A percentile compares a stretch with the other conserved stretches of the same genome.
These are phyloP conservation scores for Musca vetustissima DNA, from an alignment of 1,140 invertebrate genomes.

Conservation along the genomic window DNA sequence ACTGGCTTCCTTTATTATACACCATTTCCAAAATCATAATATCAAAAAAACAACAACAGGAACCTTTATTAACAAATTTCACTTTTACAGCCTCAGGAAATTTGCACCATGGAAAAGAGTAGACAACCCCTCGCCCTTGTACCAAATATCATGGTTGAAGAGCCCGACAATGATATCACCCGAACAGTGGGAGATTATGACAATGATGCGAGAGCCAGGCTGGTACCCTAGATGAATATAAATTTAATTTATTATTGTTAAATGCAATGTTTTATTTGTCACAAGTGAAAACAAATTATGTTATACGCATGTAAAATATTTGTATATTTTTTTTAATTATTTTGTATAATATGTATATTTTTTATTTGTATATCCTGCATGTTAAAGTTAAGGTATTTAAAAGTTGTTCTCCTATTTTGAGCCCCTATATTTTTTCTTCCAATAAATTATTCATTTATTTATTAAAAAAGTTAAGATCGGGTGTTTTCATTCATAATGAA, in stretches of 20 bases:
- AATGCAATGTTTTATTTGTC: background rate
- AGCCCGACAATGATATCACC: constrained; percentile 31
- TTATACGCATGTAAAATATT: constrained; percentile 5
- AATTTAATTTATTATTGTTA: constrained; percentile 3
- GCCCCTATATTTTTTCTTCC: no score
- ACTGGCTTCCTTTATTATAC: no score
- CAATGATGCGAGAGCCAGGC: constrained; percentile 44
- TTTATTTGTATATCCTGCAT: background rate
- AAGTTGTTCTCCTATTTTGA: no score
- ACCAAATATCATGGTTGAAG: constrained; percentile 36
- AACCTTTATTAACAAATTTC: no score
- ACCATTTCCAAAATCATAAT: no score
- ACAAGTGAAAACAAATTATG: background rate
- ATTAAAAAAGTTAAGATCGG: no score
- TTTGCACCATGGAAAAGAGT: no score
- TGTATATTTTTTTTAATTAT: background rate
- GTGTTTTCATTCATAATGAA: no score
- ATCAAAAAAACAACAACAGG: no score
- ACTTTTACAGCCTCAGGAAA: no score
- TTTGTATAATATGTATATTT: constrained; percentile 7
- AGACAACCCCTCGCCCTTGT: background rate
- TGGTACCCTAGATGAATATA: constrained; percentile 38
- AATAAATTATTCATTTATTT: no score
- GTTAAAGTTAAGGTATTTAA: no score
- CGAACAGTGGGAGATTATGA: constrained; percentile 29